Evolutionary conservation across 2,888 invertebrate species (phyloP), one percentile per base, ranked within the genome.

Genomic region (Dendrolimus houi): DNA sequence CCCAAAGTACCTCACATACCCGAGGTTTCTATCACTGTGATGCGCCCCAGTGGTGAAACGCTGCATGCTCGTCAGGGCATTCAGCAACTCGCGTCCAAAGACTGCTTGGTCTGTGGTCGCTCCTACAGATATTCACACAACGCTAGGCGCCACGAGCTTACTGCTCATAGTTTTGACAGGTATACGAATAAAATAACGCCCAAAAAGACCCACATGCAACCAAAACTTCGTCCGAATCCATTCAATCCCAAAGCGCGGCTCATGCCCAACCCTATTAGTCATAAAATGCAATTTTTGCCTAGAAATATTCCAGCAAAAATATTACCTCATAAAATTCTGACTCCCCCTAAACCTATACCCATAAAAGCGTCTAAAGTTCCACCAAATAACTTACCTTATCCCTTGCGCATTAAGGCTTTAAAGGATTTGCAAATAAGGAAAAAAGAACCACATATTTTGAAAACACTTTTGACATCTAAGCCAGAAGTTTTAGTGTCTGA

Each of bases 61-160:
- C 67, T 89, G 9, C 87, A 85, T 47, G 76, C 90, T 0, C 79
- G 87, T 1, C 88, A 91, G 71, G 89, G 90, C 55, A 88, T 91
- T 54, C 89, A 90, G 60, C 88, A 91, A 64, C 77, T 91, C 1
- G 91, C 91, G 1, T 90, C 90, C 53, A 91, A 91, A 65, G 83
- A 91, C 64, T 91, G 91, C 59, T 84, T 91, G 10, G 86, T 91
- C 10, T 91, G 91, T 61, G 85, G 87, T 8, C 84, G 91, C 41
- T 79, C 86, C 9, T 91, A 91, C 67, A 79, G 91, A 63, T 91
- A 91, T 69, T 91, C 91, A 0, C 91, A 91, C 67, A 91, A 91
- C 62, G 91, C 91, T 7, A 75, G 91, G 54, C 79, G 91, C 40
- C 91, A 91, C 61, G 91, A 91, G 63, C 84, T 91, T 53, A 85